These are phyloP conservation scores for Dolichoris vasculosae DNA, from an alignment of 1,140 invertebrate genomes.

Conservation along the genomic window DNA sequence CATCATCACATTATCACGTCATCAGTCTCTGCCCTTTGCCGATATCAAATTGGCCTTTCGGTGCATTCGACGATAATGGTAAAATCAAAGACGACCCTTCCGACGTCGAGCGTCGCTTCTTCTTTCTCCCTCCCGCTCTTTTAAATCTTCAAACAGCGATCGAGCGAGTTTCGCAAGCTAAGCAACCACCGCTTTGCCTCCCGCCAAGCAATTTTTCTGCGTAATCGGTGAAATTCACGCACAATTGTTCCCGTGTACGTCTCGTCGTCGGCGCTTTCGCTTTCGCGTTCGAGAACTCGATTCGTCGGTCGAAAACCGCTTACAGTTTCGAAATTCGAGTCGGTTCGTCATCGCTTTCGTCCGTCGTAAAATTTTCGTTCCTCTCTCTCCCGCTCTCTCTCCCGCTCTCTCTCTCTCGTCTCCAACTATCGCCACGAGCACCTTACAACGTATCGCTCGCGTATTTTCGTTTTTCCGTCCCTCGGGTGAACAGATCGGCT, in stretches of 20 bases:
- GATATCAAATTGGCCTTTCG: constrained; percentile 44
- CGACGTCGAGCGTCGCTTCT: background rate
- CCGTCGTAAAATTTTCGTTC: too few species aligned
- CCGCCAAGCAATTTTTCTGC: background rate
- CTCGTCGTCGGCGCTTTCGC: too few species aligned
- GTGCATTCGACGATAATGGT: constrained; percentile 12
- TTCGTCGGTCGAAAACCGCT: too few species aligned
- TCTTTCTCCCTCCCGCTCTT: background rate
- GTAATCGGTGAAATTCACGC: background rate
- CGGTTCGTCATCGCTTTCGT: background rate
- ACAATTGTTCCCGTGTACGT: background rate
- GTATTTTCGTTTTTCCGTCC: background rate
- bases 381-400: too few species aligned
- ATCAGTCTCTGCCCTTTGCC: constrained; percentile 34
- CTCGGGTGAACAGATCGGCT: background rate
- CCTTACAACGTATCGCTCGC: background rate
- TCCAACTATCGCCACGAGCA: too few species aligned
- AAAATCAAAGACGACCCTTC: constrained; percentile 27
- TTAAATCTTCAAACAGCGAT: background rate
- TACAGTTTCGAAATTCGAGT: background rate
- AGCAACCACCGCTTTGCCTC: background rate
- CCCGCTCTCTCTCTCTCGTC: too few species aligned
- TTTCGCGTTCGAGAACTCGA: too few species aligned
- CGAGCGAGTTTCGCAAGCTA: background rate
- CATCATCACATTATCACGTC: constrained; percentile 51